Evolutionary conservation across 2,113 vertebrate genomes (phyloP).

Genomic region (Ciconia boyciana): DNA sequence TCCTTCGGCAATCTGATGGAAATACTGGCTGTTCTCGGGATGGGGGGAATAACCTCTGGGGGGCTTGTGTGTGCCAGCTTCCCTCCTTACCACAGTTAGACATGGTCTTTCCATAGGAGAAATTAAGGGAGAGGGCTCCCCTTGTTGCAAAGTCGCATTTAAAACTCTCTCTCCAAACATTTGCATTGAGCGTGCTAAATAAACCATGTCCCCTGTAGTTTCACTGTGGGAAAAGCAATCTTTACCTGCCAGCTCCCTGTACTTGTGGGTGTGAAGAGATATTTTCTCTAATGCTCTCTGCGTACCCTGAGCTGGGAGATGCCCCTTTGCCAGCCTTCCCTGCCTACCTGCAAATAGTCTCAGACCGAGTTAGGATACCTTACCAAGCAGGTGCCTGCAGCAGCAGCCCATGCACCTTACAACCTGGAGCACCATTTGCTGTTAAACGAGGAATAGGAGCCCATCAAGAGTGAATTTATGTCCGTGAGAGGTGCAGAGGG

Average conservation of each 20-base stretch:
- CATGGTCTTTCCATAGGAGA: background rate
- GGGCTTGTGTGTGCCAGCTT: accelerated
- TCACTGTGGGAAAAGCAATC: constrained; percentile 6
- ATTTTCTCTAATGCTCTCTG: background rate
- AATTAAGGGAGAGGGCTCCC: background rate
- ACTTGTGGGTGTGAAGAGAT: background rate
- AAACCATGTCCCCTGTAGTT: background rate
- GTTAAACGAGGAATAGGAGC: background rate
- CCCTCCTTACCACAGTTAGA: background rate
- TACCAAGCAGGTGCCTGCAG: background rate
- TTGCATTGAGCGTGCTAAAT: background rate
- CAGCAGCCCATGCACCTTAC: background rate
- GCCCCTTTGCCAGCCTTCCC: background rate
- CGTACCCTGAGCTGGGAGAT: background rate
- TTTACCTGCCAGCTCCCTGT: background rate
- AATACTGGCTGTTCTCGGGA: background rate
- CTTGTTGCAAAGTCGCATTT: background rate
- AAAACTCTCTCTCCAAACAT: background rate
- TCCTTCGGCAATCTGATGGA: background rate
- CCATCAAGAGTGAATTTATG: background rate
- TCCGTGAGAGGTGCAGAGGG: background rate
- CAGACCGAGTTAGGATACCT: background rate
- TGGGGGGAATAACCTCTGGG: background rate
- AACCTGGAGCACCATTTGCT: background rate
- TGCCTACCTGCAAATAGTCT: background rate